Conservation (phyloP, 2,113 vertebrate genomes). For the Prietella phreatophila region DNA sequence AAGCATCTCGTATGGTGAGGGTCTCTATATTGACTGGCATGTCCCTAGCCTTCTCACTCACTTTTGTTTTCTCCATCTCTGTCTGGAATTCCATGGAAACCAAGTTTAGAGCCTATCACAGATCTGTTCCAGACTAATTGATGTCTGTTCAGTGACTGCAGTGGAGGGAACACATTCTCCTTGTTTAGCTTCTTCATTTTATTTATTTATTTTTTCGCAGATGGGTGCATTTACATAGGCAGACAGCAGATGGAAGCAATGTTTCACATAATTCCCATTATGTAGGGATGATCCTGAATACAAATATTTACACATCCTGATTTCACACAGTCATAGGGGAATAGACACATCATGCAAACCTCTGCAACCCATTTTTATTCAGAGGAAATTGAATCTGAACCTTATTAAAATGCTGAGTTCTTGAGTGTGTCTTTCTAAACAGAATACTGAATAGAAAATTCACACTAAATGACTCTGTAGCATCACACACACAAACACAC, state of each 20-base stretch:
- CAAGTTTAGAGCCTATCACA: conserved; percentile 40
- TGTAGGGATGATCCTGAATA: conserved; percentile 11
- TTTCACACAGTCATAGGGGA: background rate
- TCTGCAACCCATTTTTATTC: conserved; percentile 15
- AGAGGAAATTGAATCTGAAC: background rate
- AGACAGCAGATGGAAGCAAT: conserved; percentile 63
- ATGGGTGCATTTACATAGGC: conserved; percentile 43
- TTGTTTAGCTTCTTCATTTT: background rate
- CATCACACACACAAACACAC: conserved; percentile 14
- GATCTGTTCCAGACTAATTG: conserved; percentile 50
- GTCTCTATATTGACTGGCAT: conserved; percentile 19
- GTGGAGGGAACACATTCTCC: conserved; percentile 4
- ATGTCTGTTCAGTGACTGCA: conserved; percentile 41
- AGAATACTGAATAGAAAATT: background rate
- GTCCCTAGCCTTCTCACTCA: conserved; percentile 14
- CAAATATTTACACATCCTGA: conserved; percentile 21
- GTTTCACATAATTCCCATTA: conserved; percentile 21
- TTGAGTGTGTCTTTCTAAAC: background rate
- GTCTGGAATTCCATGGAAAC: conserved; percentile 25
- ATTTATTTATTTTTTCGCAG: background rate
- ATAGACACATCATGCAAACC: conserved; percentile 23
- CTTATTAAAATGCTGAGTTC: conserved; percentile 4
- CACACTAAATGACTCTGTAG: background rate
- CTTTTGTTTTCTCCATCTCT: background rate
- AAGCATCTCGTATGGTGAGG: conserved; percentile 32